phyloP scores from a whole-genome alignment of 2,888 invertebrate species.

The Onchidella celtica region DNA sequence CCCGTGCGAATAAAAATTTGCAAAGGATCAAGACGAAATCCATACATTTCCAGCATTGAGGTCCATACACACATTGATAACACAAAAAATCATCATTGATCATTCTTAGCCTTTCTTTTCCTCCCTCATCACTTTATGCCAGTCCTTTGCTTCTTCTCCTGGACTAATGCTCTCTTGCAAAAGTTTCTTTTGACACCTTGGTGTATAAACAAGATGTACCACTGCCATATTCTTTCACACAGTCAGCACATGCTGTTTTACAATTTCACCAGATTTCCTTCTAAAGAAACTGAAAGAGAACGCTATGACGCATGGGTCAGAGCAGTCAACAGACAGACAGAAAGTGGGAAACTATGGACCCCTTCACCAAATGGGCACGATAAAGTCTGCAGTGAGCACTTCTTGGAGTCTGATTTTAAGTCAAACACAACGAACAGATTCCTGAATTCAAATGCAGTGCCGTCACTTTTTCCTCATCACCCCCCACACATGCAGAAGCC shows the following conservation, averaged over 20 bases:
- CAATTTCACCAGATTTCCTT: background rate
- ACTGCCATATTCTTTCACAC: background rate
- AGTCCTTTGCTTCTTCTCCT: background rate
- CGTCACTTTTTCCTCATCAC: slow-evolving; percentile 11
- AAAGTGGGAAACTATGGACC: background rate
- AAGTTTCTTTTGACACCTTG: too few species aligned
- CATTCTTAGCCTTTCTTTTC: background rate
- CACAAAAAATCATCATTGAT: too few species aligned
- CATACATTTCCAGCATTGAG: too few species aligned
- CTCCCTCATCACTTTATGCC: background rate
- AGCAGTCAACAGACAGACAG: background rate
- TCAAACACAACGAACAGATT: background rate
- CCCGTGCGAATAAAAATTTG: too few species aligned
- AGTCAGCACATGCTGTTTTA: background rate
- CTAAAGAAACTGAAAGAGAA: background rate
- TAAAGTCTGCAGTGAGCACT: slow-evolving; percentile 27
- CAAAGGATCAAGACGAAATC: background rate
- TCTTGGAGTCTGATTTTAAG: background rate
- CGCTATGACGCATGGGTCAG: background rate
- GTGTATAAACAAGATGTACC: too few species aligned
- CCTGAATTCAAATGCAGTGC: slow-evolving; percentile 4
- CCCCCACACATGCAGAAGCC: slow-evolving; percentile 1
- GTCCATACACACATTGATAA: too few species aligned
- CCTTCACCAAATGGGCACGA: background rate
- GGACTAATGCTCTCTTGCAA: background rate